Percentiles rank a stretch among this genome's conserved stretches.
Evolutionary conservation across 2,113 vertebrate species (phyloP).

Genomic region (Nibea coibor): DNA sequence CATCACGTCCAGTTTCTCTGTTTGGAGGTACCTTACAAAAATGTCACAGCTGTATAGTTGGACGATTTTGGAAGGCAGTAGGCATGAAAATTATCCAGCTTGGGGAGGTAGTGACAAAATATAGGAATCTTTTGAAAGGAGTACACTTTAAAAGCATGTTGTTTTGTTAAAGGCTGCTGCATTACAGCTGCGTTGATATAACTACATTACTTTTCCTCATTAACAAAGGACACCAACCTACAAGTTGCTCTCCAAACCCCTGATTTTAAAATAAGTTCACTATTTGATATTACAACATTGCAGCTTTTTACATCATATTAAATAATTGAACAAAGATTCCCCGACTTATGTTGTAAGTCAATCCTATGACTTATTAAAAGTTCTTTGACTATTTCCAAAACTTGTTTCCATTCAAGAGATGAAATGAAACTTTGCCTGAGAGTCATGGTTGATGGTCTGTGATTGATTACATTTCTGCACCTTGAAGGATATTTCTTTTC

Average conservation of each 20-base stretch:
- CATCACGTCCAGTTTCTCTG: not conserved
- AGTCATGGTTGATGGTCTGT: not conserved
- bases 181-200: no score
- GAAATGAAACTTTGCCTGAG: not conserved
- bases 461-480: not conserved
- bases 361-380: not conserved
- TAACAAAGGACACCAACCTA: not conserved
- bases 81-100: no score
- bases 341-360: not conserved
- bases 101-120: no score
- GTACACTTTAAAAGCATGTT: no score
- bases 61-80: no score
- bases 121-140: no score
- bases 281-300: not conserved
- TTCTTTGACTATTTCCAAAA: not conserved
- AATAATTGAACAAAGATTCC: not conserved
- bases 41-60: not conserved
- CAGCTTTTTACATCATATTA: not conserved
- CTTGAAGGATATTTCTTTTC: constrained; percentile 5
- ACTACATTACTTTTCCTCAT: not conserved
- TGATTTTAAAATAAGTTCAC: not conserved
- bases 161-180: not conserved
- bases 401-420: not conserved
- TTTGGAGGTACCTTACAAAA: not conserved
- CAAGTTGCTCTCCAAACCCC: not conserved